Conservation (phyloP, 1,140 invertebrate genomes). For the Macrosteles quadrilineatus region DNA sequence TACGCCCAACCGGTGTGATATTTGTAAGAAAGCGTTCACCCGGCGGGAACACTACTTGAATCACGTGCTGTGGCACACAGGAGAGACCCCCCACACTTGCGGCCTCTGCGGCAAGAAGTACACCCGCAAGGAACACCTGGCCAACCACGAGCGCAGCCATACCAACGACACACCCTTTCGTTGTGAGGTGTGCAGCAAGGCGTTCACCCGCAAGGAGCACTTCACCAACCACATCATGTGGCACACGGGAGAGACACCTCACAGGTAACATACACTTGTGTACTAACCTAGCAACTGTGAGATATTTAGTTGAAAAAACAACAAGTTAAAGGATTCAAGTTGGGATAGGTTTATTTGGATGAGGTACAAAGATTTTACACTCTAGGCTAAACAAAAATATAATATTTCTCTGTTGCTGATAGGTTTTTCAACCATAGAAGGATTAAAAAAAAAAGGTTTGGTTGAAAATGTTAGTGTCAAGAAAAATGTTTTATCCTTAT, state of each 20-base stretch:
- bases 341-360: too few relatives aligned
- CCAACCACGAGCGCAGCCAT: constrained; percentile 75
- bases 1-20: constrained; percentile 71
- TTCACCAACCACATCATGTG: constrained; percentile 46
- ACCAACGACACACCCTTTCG: constrained; percentile 64
- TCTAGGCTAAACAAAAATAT: too few relatives aligned
- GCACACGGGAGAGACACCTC: constrained; percentile 65
- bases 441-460: too few relatives aligned
- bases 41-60: constrained; percentile 68
- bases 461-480: too few relatives aligned
- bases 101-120: constrained; percentile 72
- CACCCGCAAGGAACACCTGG: constrained; percentile 73
- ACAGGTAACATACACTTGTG: constrained; percentile 52
- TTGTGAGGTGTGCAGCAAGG: constrained; percentile 72
- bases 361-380: too few relatives aligned
- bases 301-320: too few relatives aligned
- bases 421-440: too few relatives aligned
- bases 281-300: too few relatives aligned
- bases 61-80: constrained; percentile 63
- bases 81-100: constrained; percentile 44
- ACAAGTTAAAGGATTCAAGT: too few relatives aligned
- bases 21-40: constrained; percentile 68
- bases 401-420: too few relatives aligned
- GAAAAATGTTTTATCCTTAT: too few relatives aligned
- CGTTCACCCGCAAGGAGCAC: constrained; percentile 46